Evolutionary conservation across 2,113 vertebrate genomes (phyloP), one percentile per base, ranked within the genome.

Genomic region (Heterocephalus glaber): DNA sequence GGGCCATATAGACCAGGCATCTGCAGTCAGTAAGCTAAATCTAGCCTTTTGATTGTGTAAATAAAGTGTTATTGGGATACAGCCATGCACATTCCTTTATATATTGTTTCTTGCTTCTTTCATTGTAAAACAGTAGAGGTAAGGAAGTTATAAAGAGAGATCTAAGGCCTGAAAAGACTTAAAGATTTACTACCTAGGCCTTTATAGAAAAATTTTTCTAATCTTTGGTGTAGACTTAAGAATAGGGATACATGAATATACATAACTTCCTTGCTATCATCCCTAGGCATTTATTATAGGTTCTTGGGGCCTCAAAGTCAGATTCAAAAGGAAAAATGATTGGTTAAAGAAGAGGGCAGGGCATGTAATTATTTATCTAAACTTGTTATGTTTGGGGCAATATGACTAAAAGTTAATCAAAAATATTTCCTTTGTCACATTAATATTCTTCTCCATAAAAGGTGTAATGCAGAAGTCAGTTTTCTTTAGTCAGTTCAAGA

Each of bases 31-130:
- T 28, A 54, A 65, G 8, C 4, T 38, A 82, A 81, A 84, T 35
- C 5, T 41, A 49, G 5, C 7, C 76, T 47, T 90, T 61, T 84
- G 19, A 86, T 79, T 81, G 52, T 66, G n/a, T 65, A 94, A 94
- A 94, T 89, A 76, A 95, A 74, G 65, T 83, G 92, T 92, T 95
- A 74, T 60, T 85, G 65, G 41, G 88, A 83, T 5, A 63, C 12
- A 86, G 12, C 2, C 47, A 58, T 24, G 24, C 0, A 87, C 12
- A n/a, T 72, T 93, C 47, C 70, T 77, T 77, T 81, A 9, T 7
- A 17, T 38, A 14, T 26, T 90, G 4, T 49, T 44, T 61, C 80
- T 70, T 70, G n/a, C 28, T 41, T 41, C 30, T 41, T 90, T 89
- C 61, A 38, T 4, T 76, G 38, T 44, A 49, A 14, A 83, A 47